Base-by-base conservation (phyloP, 1,140 invertebrate genomes). In the Ceratina australensis region DNA sequence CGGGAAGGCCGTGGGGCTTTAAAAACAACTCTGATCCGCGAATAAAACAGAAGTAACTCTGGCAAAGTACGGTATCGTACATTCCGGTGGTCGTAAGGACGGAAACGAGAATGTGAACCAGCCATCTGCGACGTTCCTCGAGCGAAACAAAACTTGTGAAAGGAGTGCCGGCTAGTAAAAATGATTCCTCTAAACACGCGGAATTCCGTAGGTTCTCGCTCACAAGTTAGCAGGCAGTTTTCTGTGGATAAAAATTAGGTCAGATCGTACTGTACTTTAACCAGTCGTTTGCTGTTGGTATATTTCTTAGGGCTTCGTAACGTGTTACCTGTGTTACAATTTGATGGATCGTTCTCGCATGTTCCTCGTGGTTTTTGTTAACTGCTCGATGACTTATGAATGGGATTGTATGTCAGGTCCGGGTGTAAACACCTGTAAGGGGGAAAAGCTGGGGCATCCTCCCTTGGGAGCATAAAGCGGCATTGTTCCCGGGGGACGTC, bases 381-480 rank as follows among this genome's bases (percentile, higher is more conserved):
- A 42, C 33, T 42, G 10, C 33, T 0, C 3, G 52, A 3, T 54
- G 52, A 54, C n/a, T 16, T 54, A 54, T 54, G 52, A 54, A 54
- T n/a, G 52, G 52, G n/a, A 42, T 5, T 42, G 33, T 42, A 42
- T 42, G 33, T 42, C 33, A 42, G 33, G 33, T 1, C 33, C 33
- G 63, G 20, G 60, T 68, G 59, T 73, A 77, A 84, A 85, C 83
- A 85, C 79, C 79, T 84, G 75, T 47, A 66, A 26, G 69, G 69
- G 49, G 33, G 33, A 42, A 54, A 54, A 61, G 49, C 74, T 22
- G 13, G 50, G 20, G 3, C 68, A 52, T 52, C 57, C 56, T 52
- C 57, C 56, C 52, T 18, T 28, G 18, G 24, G 42, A 18, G 59
- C 69, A 69, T 78, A 75, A 81, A 81, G 28, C 60, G 61, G 33